phyloP scores from a whole-genome alignment of 2,888 invertebrate species.

The Escarpia spicata region DNA sequence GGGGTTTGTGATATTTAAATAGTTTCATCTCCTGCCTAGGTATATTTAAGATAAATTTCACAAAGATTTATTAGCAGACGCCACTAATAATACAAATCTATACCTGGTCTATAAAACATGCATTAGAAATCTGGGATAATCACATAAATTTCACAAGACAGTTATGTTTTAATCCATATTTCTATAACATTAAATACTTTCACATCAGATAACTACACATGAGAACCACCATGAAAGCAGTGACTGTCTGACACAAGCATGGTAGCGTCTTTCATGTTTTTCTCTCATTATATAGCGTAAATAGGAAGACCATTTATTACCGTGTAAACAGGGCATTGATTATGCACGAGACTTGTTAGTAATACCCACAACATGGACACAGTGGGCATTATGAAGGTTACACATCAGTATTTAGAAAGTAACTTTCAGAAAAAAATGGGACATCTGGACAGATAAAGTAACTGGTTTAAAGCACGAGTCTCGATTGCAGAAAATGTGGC shows the following conservation, averaged over 20 bases:
- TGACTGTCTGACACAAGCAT: background rate
- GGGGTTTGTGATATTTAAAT: no score
- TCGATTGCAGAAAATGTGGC: background rate
- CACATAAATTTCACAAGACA: background rate
- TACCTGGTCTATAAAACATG: background rate
- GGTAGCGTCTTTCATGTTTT: background rate
- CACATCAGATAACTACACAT: background rate
- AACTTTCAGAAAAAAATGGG: background rate
- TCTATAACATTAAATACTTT: background rate
- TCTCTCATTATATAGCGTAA: background rate
- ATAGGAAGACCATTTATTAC: no score
- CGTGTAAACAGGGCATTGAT: background rate
- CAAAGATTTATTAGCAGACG: background rate
- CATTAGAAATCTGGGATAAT: background rate
- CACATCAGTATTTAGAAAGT: background rate
- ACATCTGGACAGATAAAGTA: background rate
- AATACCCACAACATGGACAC: background rate
- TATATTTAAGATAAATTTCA: no score
- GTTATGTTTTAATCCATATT: background rate
- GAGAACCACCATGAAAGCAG: background rate
- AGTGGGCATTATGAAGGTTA: background rate
- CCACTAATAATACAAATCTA: background rate
- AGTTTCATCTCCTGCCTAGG: no score
- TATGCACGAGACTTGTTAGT: background rate
- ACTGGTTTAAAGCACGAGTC: no score